Base-by-base conservation (phyloP, 1,140 invertebrate species). In the Panagrolaimus sp. region DNA sequence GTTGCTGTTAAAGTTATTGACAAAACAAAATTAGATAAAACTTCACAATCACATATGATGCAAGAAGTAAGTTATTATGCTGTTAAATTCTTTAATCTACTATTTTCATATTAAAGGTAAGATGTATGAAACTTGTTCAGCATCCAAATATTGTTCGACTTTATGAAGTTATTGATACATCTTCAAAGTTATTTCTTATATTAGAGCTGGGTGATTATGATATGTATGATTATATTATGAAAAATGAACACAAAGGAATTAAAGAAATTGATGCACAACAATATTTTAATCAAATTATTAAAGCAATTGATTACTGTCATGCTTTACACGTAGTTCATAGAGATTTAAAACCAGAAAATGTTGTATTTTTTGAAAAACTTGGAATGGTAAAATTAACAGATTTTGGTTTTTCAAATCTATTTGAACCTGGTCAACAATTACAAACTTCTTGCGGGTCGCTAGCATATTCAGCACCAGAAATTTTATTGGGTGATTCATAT, bases 91-190 rank as follows among this genome's bases (percentile, higher is more conserved):
- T 4, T 4, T 4, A 38, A 38, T 38, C n/a, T 38, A 38, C 31
- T 4, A 38, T 4, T 66, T 38, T 38, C 64, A 4, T 73, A 23
- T n/a, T 61, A 11, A 20, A 83, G 77, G 85, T 96, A 68, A 87
- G 93, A 72, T 98, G 95, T 83, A 98, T 98, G 95, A 98, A 98
- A 85, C 85, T 98, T 76, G 95, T 98, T 13, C 95, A 98, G 83
- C 96, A 99, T 87, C 94, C 88, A 8, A 94, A 99, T 86, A 94
- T 99, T 25, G 95, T 99, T 14, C 87, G 95, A 62, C 86, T 99
- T 9, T 99, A 98, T 84, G 94, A 99, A 87, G 93, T 97, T 57
- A 98, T 99, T 81, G 96, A 99, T 85, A 99, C 96, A 20, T 91
- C 85, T 72, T 86, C 85, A 27, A 87, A 87, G 74, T 75, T 87